Base-by-base conservation (phyloP, 2,797 vertebrate genomes). In the Enteromius anoplus region DNA sequence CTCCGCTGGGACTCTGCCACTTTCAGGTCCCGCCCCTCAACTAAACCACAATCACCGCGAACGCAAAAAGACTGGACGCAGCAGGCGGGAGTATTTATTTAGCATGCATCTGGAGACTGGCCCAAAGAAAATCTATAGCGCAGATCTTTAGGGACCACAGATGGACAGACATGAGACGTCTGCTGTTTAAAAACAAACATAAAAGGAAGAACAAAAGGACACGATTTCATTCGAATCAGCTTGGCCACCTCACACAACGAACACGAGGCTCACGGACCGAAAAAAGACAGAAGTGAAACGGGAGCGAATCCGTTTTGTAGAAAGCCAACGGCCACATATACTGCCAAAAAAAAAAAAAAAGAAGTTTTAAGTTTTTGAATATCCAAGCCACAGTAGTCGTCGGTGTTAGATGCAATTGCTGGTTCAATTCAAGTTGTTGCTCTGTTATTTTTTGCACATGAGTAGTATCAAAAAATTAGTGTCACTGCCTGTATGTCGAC, bases 311-410 rank as follows among this genome's bases (percentile, higher is more conserved):
- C 92, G 95, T 97, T 96, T 95, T 95, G 90, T 96, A 96, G 96
- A 97, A 97, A 97, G 95, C 95, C 96, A 96, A 93, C 79, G 87
- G 87, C 84, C 86, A 86, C 87, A 88, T 84, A 87, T 98, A 98
- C 98, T 99, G 98, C 98, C 98, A 99, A 49, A 49, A 49, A 42
- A 40, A 40, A 40, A 99, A 97, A 96, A 98, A 93, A 92, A 89
- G 96, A 97, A 96, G 93, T 97, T 96, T 98, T 97, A 96, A 96
- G 96, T 97, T 98, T 98, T 97, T 99, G 97, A 98, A 97, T 97
- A 97, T 94, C 96, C 96, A 95, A 94, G 95, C 96, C 96, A 96
- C 97, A 93, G 96, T 98, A 97, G 98, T 97, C 96, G 95, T 97
- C 94, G 94, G 96, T 96, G 96, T 97, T 97, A 97, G 96, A 96